Evolutionary conservation across 2,888 invertebrate genomes (phyloP), one percentile per base, ranked within the genome.

Genomic region (Lithophane ornitopus): DNA sequence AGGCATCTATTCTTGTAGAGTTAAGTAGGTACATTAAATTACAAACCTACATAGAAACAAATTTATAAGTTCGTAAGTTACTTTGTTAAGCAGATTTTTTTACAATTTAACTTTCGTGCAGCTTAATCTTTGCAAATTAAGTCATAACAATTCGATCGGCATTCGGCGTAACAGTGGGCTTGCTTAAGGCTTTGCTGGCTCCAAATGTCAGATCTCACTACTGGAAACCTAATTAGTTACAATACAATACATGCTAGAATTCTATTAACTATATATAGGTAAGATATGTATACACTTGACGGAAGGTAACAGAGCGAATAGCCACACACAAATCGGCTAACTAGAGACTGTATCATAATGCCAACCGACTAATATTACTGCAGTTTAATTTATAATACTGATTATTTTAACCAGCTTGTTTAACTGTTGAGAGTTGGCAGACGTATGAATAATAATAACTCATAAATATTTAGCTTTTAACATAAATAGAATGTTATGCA

Each of bases 381-480:
- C 9, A 71, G 44, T 79, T 34, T 44, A 59, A 80, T 70, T 41
- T 58, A 59, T 58, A 58, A 80, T 46, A 7, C 54, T 28, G 49
- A 54, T 61, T 61, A 75, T 70, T 74, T 70, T 39, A 70, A 75
- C 46, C 19, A 46, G 54, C 26, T 28, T n/a, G 28, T 62, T 26
- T 62, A 62, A 46, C 81, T 22, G n/a, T 59, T 39, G 16, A 46
- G 26, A 22, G 49, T 41, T 39, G n/a, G 52, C 52, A 56, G n/a
- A 22, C n/a, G 8, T 78, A 46, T 49, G 49, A 58, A 76, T 76
- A 71, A 58, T 80, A 56, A 69, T n/a, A 71, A 44, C 41, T 72
- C 22, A 76, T 80, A 80, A 80, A 72, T 76, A 80, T 76, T 59
- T 19, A 44, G 9, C 11, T 76, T n/a, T n/a, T 71, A 41, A 46